phyloP scores from a whole-genome alignment of 2,888 invertebrate genomes.

The Chymomyza fuscimana region DNA sequence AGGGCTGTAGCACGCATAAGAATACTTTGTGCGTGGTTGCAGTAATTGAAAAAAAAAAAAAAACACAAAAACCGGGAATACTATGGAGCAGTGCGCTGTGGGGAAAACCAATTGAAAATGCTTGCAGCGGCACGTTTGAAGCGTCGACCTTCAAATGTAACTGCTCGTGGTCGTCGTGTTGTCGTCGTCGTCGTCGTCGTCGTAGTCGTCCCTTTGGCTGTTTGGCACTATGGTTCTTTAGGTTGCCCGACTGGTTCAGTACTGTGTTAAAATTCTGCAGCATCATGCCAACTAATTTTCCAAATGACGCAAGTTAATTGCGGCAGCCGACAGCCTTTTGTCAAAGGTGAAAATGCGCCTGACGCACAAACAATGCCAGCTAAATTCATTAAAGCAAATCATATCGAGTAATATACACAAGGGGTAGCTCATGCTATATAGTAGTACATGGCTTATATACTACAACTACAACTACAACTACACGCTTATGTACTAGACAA shows the following conservation, averaged over 20 bases:
- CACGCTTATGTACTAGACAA: conserved; percentile 7
- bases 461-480: background rate
- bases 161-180: background rate
- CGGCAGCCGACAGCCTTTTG: conserved; percentile 45
- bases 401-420: conserved; percentile 52
- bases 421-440: conserved; percentile 23
- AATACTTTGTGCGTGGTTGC: conserved; percentile 18
- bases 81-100: background rate
- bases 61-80: background rate
- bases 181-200: background rate
- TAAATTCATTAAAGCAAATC: conserved; percentile 68
- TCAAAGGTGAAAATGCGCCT: conserved; percentile 58
- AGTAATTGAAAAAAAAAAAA: conserved; percentile 42
- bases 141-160: conserved; percentile 9
- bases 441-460: conserved; percentile 16
- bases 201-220: background rate
- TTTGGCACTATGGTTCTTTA: background rate
- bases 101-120: conserved; percentile 57
- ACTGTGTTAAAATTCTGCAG: conserved; percentile 51
- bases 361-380: conserved; percentile 32
- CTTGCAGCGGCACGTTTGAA: conserved; percentile 55
- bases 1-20: conserved; percentile 18
- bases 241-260: background rate
- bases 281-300: conserved; percentile 72
- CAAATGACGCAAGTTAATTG: conserved; percentile 71